A percentile compares a stretch with the other conserved stretches of the same genome.
phyloP scores from a whole-genome alignment of 64 coral and sea anemone species.

The Actinia equina region DNA sequence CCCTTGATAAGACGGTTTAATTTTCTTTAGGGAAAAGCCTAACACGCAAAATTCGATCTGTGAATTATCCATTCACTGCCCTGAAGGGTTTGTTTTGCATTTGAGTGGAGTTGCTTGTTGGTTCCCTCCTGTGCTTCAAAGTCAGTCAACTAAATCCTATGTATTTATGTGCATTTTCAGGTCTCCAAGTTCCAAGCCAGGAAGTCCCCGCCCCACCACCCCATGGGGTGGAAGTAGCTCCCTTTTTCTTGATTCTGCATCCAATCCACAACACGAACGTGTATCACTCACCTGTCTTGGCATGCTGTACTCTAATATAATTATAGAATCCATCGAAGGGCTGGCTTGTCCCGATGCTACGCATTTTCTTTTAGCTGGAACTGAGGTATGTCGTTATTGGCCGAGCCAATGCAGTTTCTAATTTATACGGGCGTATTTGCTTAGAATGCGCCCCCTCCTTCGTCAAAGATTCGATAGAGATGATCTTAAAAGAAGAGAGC shows the following conservation, averaged over 20 bases:
- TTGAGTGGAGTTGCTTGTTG: background rate
- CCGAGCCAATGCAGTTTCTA: too few relatives aligned
- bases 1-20: too few relatives aligned
- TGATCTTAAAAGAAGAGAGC: too few relatives aligned
- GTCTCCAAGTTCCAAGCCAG: conserved; percentile 27
- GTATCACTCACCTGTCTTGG: conserved; percentile 65
- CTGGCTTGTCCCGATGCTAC: conserved; percentile 69
- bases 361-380: conserved; percentile 71
- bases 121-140: background rate
- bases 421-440: too few relatives aligned
- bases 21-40: too few relatives aligned
- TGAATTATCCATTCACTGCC: too few relatives aligned
- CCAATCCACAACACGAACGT: conserved; percentile 40
- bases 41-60: too few relatives aligned
- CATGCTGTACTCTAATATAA: conserved; percentile 74
- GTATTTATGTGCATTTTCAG: background rate
- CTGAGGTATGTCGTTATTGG: conserved; percentile 38
- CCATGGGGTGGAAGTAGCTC: conserved; percentile 34
- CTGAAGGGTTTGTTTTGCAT: too few relatives aligned
- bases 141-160: too few relatives aligned
- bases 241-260: background rate
- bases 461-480: too few relatives aligned
- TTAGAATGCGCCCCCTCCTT: too few relatives aligned
- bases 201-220: conserved; percentile 4
- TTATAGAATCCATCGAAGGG: conserved; percentile 67